A percentile compares a stretch with the other conserved stretches of the same genome.
Evolutionary conservation across 2,797 vertebrate genomes (phyloP).

Genomic region (Epinephelus malabaricus): DNA sequence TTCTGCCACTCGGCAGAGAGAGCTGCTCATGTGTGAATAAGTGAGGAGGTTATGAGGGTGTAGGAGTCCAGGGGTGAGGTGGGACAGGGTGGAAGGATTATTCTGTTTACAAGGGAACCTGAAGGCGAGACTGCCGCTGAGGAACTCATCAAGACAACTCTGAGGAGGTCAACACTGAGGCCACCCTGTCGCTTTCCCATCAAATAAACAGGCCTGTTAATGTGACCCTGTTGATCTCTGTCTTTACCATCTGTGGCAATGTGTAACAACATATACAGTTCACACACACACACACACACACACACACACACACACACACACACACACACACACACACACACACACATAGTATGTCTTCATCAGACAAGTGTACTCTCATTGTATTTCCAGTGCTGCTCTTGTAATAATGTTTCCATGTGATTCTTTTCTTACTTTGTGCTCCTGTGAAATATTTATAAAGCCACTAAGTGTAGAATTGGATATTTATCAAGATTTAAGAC

Average conservation of each 20-base stretch:
- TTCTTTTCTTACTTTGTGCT: slow-evolving; percentile 18
- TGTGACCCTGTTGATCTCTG: slow-evolving; percentile 23
- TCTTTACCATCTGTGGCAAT: slow-evolving; percentile 2
- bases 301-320: background rate
- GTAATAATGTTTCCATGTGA: slow-evolving; percentile 14
- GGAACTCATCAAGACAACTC: slow-evolving; percentile 24
- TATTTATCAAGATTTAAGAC: background rate
- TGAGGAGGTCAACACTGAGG: slow-evolving; percentile 17
- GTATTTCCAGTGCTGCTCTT: slow-evolving; percentile 39
- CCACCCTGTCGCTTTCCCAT: background rate
- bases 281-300: slow-evolving; percentile 12
- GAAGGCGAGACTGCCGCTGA: background rate
- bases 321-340: slow-evolving; percentile 1
- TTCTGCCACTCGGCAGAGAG: slow-evolving; percentile 13
- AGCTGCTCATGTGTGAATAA: background rate
- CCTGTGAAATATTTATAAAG: slow-evolving; percentile 37
- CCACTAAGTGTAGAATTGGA: slow-evolving; percentile 17
- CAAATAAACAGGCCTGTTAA: slow-evolving; percentile 17
- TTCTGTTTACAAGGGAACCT: slow-evolving; percentile 30
- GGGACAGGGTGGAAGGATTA: background rate
- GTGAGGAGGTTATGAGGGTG: background rate
- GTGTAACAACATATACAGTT: background rate
- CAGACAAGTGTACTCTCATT: slow-evolving; percentile 11
- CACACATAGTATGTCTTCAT: background rate
- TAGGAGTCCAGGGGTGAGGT: background rate